Percentiles rank a stretch among this genome's conserved stretches.
Conservation (phyloP, 2,888 invertebrate species). For the Drosophila robusta region DNA sequence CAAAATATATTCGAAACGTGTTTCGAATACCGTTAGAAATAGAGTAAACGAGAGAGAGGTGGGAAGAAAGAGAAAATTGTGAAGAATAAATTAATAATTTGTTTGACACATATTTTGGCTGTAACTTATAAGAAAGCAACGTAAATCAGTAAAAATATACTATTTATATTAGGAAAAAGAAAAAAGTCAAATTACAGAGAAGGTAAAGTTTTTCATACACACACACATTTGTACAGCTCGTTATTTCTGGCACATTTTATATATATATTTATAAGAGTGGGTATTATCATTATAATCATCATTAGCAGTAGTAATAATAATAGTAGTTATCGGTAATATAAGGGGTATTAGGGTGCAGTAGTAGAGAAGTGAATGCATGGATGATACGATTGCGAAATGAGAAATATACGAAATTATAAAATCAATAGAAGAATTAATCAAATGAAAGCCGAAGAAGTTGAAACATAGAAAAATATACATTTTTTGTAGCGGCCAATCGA, state of each 20-base stretch:
- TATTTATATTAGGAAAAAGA: conserved; percentile 11
- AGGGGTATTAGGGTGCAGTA: conserved; percentile 33
- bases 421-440: conserved; percentile 33
- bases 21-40: conserved; percentile 16
- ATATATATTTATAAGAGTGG: conserved; percentile 42
- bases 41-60: conserved; percentile 4
- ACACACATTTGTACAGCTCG: conserved; percentile 48
- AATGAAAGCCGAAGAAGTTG: conserved; percentile 33
- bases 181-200: neutral
- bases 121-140: conserved; percentile 2
- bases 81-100: conserved; percentile 65
- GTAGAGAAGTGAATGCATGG: conserved; percentile 60
- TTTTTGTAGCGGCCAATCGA: conserved; percentile 19
- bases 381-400: conserved; percentile 66
- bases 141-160: conserved; percentile 19
- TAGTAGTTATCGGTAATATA: conserved; percentile 29
- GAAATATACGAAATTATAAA: conserved; percentile 43
- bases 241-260: conserved; percentile 34
- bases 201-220: conserved; percentile 9
- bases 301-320: conserved; percentile 17
- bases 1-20: conserved; percentile 59
- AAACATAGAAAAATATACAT: conserved; percentile 24
- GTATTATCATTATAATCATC: conserved; percentile 35
- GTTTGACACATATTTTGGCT: conserved; percentile 2
- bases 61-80: conserved; percentile 28